A percentile compares a stretch with the other conserved stretches of the same genome.
Evolutionary conservation across 2,797 vertebrate genomes (phyloP).

Genomic region (Pseudochirops cupreus): DNA sequence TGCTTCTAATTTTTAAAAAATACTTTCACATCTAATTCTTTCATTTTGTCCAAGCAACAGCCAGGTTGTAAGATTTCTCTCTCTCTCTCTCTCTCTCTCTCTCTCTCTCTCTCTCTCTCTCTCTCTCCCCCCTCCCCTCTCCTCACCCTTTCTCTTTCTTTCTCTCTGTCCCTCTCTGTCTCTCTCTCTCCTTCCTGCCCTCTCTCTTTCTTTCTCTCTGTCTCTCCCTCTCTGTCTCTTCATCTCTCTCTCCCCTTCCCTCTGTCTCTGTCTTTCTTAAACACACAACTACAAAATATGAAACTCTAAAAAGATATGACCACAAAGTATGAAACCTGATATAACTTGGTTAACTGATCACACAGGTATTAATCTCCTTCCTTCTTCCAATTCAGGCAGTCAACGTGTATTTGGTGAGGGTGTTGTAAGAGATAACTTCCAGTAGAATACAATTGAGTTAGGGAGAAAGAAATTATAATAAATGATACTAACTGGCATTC

Average conservation of each 20-base stretch:
- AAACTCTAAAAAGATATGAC: background rate
- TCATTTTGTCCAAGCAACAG: background rate
- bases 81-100: background rate
- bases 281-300: background rate
- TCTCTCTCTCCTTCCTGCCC: background rate
- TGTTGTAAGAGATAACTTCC: background rate
- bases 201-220: background rate
- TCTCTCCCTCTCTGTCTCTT: no score
- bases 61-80: background rate
- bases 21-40: background rate
- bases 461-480: background rate
- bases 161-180: background rate
- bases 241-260: no score
- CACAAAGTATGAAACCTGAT: background rate
- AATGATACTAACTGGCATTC: background rate
- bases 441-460: background rate
- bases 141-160: no score
- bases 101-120: background rate
- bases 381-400: background rate
- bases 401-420: background rate
- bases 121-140: no score
- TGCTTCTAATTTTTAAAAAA: background rate
- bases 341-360: background rate
- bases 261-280: background rate
- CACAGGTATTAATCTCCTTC: background rate